Conservation (phyloP, 2,888 invertebrate genomes). For the Ferrisia virgata region DNA sequence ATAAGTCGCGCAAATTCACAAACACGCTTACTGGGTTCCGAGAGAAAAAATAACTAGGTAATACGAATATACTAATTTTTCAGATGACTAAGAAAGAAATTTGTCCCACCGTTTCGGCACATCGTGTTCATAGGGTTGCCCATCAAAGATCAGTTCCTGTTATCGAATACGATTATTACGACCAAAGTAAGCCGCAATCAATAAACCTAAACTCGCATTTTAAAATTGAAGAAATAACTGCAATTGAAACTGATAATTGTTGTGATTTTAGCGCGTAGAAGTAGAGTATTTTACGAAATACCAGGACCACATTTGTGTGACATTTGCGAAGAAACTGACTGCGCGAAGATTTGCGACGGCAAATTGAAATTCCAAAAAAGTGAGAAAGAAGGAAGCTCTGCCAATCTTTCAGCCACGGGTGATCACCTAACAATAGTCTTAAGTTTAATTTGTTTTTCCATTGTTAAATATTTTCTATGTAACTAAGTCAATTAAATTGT, state of each 20-base stretch:
- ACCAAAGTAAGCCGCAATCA: slow-evolving; percentile 69
- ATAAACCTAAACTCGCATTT: background rate
- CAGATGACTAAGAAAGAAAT: slow-evolving; percentile 61
- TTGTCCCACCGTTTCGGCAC: slow-evolving; percentile 81
- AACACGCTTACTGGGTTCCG: background rate
- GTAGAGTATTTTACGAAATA: slow-evolving; percentile 76
- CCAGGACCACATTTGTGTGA: slow-evolving; percentile 71
- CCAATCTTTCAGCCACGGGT: background rate
- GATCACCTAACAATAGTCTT: slow-evolving; percentile 10
- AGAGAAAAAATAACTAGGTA: too few species aligned
- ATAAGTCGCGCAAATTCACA: background rate
- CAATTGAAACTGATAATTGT: too few species aligned
- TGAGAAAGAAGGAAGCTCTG: slow-evolving; percentile 10
- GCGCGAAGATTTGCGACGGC: slow-evolving; percentile 38
- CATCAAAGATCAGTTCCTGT: slow-evolving; percentile 83
- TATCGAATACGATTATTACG: slow-evolving; percentile 85
- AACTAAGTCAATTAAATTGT: slow-evolving; percentile 26
- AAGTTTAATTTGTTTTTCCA: slow-evolving; percentile 12
- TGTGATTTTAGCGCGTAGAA: slow-evolving; percentile 65
- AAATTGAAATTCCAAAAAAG: slow-evolving; percentile 42
- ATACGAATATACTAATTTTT: slow-evolving; percentile 47
- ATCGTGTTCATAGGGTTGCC: slow-evolving; percentile 78
- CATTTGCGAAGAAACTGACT: slow-evolving; percentile 69
- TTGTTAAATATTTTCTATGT: slow-evolving; percentile 11
- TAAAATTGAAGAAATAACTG: too few species aligned